Percentiles rank a stretch among this genome's conserved stretches.
Conservation (phyloP, 1,140 invertebrate genomes). For the Diorhabda elongata region DNA sequence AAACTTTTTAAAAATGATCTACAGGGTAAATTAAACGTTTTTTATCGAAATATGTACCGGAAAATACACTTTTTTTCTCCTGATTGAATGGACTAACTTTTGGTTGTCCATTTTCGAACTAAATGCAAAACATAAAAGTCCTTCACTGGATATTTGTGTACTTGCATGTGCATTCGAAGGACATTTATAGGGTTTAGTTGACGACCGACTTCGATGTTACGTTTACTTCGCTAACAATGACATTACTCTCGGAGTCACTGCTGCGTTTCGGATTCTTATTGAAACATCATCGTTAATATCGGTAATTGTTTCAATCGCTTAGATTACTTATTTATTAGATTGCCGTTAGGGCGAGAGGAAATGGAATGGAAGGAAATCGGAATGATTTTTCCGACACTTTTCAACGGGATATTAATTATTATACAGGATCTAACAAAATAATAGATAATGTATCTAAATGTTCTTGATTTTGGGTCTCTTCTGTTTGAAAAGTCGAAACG, state of each 20-base stretch:
- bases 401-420: background rate
- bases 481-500: too few relatives aligned
- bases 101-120: too few relatives aligned
- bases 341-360: background rate
- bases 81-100: too few relatives aligned
- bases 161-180: conserved; percentile 5
- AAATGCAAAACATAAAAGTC: background rate
- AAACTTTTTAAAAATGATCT: too few relatives aligned
- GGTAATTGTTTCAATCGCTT: conserved; percentile 13
- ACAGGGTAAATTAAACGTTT: too few relatives aligned
- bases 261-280: conserved; percentile 19
- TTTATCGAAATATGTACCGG: too few relatives aligned
- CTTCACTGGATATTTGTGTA: background rate
- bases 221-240: conserved; percentile 15
- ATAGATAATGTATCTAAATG: too few relatives aligned
- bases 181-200: conserved; percentile 14
- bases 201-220: conserved; percentile 1
- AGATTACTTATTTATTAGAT: conserved; percentile 18
- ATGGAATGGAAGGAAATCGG: background rate
- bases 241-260: conserved; percentile 14
- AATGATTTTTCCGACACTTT: background rate
- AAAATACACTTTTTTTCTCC: too few relatives aligned
- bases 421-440: too few relatives aligned
- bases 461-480: too few relatives aligned
- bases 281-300: conserved; percentile 20